Percentiles rank a stretch among this genome's conserved stretches.
These are phyloP conservation scores for Drosophila ustulata DNA, from an alignment of 2,888 invertebrate genomes.

Conservation along the genomic window DNA sequence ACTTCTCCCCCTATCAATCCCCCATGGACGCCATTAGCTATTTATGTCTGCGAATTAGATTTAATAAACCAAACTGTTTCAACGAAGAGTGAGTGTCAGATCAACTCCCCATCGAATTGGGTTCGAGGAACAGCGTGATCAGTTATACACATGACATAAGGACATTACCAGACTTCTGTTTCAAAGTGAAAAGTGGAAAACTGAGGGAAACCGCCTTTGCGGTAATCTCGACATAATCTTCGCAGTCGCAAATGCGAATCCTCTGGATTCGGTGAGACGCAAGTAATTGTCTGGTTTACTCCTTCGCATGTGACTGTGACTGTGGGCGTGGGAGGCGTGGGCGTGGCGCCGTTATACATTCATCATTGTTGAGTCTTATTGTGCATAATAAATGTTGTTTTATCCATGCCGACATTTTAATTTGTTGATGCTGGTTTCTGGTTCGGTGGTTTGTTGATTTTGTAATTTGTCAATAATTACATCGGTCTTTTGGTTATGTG, in stretches of 20 bases:
- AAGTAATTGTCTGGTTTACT: constrained; percentile 40
- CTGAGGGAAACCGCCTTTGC: constrained; percentile 22
- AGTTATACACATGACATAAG: background rate
- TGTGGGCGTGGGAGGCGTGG: constrained; percentile 2
- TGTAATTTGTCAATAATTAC: constrained; percentile 76
- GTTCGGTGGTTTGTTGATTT: constrained; percentile 74
- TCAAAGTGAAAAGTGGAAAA: background rate
- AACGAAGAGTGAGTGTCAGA: background rate
- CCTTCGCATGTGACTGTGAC: constrained; percentile 4
- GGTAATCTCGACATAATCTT: constrained; percentile 56
- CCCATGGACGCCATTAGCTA: constrained; percentile 21
- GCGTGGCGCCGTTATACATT: constrained; percentile 53
- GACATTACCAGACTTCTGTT: background rate
- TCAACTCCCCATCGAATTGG: background rate
- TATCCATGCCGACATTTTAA: constrained; percentile 71
- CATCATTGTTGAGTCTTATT: constrained; percentile 69
- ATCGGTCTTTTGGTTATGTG: constrained; percentile 57
- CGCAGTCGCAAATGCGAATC: constrained; percentile 6
- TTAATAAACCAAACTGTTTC: constrained; percentile 14
- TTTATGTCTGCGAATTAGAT: constrained; percentile 19
- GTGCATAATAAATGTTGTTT: constrained; percentile 73
- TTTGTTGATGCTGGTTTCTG: constrained; percentile 74
- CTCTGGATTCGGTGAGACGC: constrained; percentile 16
- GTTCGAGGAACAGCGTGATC: background rate
- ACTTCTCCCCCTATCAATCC: background rate